Percentiles rank a stretch among this genome's conserved stretches.
phyloP scores from a whole-genome alignment of 2,797 vertebrate genomes.

The Champsocephalus gunnari region DNA sequence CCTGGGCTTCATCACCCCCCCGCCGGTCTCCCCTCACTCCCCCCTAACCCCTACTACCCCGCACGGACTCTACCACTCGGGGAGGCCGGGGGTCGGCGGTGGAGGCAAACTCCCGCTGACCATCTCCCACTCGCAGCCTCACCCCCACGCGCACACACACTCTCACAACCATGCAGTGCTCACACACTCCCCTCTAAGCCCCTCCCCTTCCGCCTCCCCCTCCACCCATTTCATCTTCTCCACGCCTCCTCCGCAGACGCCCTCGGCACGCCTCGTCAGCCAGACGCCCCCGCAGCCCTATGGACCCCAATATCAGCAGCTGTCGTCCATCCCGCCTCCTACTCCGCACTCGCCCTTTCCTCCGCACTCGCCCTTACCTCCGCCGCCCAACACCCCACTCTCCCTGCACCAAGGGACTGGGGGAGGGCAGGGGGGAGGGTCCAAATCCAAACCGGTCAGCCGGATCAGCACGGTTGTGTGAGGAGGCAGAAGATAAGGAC shows the following conservation, averaged over 20 bases:
- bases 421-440: constrained; percentile 76
- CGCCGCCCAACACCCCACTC: constrained; percentile 80
- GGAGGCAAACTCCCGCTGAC: constrained; percentile 81
- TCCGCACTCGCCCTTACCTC: constrained; percentile 80
- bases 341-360: constrained; percentile 79
- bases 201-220: constrained; percentile 75
- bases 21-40: constrained; percentile 86
- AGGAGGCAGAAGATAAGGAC: constrained; percentile 62
- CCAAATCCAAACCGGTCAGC: constrained; percentile 91
- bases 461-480: constrained; percentile 95
- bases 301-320: constrained; percentile 78
- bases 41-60: constrained; percentile 77
- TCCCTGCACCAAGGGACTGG: constrained; percentile 78
- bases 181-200: constrained; percentile 80
- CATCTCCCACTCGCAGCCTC: constrained; percentile 86
- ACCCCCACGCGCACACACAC: constrained; percentile 80
- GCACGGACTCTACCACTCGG: constrained; percentile 82
- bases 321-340: constrained; percentile 78
- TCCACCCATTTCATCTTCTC: constrained; percentile 84
- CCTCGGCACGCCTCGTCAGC: constrained; percentile 81
- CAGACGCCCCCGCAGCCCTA: constrained; percentile 83
- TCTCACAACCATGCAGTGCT: constrained; percentile 75
- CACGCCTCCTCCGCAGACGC: constrained; percentile 78
- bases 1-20: constrained; percentile 81
- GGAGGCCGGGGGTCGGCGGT: constrained; percentile 62